A percentile compares a stretch with the other conserved stretches of the same genome.
These are phyloP conservation scores for Halichondria panicea DNA, from an alignment of 37 sponge, comb jelly and placozoan genomes.

Conservation along the genomic window DNA sequence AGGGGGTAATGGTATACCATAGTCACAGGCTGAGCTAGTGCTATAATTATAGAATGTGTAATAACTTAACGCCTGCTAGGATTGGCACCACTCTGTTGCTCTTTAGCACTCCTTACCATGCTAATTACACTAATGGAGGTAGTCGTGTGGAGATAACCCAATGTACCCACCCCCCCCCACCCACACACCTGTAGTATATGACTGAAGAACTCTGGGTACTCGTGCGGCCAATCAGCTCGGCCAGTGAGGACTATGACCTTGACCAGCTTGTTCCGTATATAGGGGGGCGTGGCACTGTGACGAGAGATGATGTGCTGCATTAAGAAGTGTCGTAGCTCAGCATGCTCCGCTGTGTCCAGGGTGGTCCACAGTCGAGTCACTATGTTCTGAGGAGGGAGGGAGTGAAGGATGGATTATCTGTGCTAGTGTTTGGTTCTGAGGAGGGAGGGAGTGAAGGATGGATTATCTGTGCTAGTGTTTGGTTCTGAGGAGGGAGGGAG, in stretches of 20 bases:
- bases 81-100: background rate
- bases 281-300: conserved; percentile 38
- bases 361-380: conserved; percentile 58
- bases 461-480: background rate
- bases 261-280: conserved; percentile 72
- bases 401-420: background rate
- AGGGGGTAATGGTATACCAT: too few species aligned
- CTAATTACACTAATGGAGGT: background rate
- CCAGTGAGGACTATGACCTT: conserved; percentile 76
- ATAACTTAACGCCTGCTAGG: background rate
- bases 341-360: conserved; percentile 16
- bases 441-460: background rate
- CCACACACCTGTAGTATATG: conserved; percentile 58
- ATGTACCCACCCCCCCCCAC: too few species aligned
- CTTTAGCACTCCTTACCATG: background rate
- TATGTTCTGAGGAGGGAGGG: conserved; percentile 32
- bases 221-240: conserved; percentile 81
- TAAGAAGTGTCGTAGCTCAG: conserved; percentile 51
- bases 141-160: background rate
- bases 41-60: background rate
- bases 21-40: background rate
- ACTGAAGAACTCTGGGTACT: conserved; percentile 79
- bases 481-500: background rate
- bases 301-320: conserved; percentile 34
- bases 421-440: background rate